Percentiles rank a stretch among this genome's conserved stretches.
phyloP scores from a whole-genome alignment of 1,140 invertebrate genomes.

The Aphelinus atriplicis region DNA sequence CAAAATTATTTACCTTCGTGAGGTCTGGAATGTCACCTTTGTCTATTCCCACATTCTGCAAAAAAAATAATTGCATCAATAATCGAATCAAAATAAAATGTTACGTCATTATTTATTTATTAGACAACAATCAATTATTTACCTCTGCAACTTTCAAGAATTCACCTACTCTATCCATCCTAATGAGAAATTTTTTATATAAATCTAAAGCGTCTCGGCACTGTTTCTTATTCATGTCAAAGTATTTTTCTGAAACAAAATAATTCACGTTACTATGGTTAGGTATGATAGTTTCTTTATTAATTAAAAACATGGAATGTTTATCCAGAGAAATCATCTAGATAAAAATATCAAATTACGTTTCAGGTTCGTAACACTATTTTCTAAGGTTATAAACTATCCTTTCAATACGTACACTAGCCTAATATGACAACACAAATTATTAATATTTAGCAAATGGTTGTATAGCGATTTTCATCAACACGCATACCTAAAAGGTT shows the following conservation, averaged over 20 bases:
- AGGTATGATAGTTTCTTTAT: too few relatives aligned
- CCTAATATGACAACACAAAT: too few relatives aligned
- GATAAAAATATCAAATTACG: too few relatives aligned
- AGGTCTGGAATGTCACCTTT: constrained; percentile 99
- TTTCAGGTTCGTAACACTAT: too few relatives aligned
- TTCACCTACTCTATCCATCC: constrained; percentile 98
- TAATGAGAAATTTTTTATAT: constrained; percentile 98
- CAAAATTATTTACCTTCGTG: constrained; percentile 78
- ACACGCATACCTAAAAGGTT: constrained; percentile 84
- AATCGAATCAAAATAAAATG: constrained; percentile 18
- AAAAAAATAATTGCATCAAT: constrained; percentile 38
- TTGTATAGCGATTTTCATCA: background rate
- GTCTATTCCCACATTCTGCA: constrained; percentile 96
- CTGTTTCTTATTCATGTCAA: constrained; percentile 99
- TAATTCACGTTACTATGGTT: background rate
- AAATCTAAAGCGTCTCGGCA: constrained; percentile 97
- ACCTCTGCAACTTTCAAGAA: constrained; percentile 97
- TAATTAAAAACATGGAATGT: too few relatives aligned
- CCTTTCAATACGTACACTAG: too few relatives aligned
- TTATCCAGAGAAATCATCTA: too few relatives aligned
- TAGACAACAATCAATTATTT: constrained; percentile 30
- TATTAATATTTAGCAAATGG: background rate
- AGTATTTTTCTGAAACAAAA: constrained; percentile 87
- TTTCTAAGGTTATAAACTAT: too few relatives aligned
- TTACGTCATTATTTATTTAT: background rate